Evolutionary conservation across 2,797 vertebrate species (phyloP).

Genomic region (Carcharodon carcharias): DNA sequence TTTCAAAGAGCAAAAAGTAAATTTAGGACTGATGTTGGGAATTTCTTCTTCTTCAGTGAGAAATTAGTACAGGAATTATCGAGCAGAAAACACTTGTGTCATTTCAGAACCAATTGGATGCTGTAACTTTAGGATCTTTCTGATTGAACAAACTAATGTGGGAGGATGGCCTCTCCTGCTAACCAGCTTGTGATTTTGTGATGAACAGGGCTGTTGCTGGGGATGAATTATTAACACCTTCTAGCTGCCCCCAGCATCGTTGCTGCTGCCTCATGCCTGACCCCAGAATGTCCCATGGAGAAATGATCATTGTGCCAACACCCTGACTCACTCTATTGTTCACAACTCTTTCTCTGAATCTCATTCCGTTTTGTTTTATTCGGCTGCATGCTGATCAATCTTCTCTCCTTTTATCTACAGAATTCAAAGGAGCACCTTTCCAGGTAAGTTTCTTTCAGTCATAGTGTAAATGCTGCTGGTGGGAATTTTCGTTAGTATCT

Average conservation of each 20-base stretch:
- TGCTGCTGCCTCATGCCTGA: background rate
- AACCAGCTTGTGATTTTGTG: background rate
- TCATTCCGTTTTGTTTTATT: background rate
- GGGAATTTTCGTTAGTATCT: background rate
- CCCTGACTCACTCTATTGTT: background rate
- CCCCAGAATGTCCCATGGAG: background rate
- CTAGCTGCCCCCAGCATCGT: background rate
- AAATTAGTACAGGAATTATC: background rate
- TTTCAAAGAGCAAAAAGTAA: background rate
- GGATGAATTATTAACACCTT: background rate
- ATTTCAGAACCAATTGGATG: background rate
- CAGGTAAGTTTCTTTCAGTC: background rate
- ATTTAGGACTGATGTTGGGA: background rate
- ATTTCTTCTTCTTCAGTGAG: background rate
- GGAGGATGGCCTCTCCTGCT: background rate
- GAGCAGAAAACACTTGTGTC: background rate
- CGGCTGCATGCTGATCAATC: background rate
- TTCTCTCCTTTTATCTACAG: background rate
- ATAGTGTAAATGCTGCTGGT: background rate
- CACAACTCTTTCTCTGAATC: background rate
- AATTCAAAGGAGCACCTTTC: background rate
- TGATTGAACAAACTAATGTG: background rate
- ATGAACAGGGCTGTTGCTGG: background rate
- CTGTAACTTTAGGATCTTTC: background rate
- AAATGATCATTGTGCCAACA: background rate